phyloP scores from a whole-genome alignment of 2,113 vertebrate genomes.

The Baryphthengus martii region DNA sequence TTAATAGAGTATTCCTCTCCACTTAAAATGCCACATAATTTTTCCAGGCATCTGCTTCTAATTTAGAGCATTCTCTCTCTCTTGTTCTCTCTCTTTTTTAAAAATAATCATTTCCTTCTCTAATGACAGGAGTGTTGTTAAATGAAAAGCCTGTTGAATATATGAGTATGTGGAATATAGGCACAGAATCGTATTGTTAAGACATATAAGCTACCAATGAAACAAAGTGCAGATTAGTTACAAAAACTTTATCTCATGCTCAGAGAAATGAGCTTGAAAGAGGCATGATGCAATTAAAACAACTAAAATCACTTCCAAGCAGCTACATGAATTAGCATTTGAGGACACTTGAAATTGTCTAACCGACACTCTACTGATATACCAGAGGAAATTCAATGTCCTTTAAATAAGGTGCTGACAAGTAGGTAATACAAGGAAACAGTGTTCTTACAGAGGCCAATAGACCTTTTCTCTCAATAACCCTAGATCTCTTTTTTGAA shows the following conservation, averaged over 20 bases:
- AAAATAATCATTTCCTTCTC: background rate
- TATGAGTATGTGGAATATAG: background rate
- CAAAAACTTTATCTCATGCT: background rate
- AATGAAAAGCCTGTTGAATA: background rate
- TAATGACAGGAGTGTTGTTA: background rate
- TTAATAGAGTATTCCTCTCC: background rate
- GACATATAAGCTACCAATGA: background rate
- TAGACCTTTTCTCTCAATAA: background rate
- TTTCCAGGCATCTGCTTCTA: background rate
- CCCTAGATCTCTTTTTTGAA: background rate
- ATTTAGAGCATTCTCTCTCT: background rate
- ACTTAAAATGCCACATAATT: background rate
- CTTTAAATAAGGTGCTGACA: background rate
- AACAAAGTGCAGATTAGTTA: background rate
- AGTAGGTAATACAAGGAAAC: background rate
- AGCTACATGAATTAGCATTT: background rate
- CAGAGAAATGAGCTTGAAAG: background rate
- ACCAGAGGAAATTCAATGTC: background rate
- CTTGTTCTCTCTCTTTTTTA: background rate
- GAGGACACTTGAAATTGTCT: background rate
- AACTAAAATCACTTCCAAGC: background rate
- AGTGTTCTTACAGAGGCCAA: background rate
- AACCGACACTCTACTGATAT: background rate
- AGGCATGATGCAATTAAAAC: background rate
- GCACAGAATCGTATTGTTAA: background rate